A percentile compares a stretch with the other conserved stretches of the same genome.
phyloP scores from a whole-genome alignment of 2,113 vertebrate species.

The Hippolais icterina region DNA sequence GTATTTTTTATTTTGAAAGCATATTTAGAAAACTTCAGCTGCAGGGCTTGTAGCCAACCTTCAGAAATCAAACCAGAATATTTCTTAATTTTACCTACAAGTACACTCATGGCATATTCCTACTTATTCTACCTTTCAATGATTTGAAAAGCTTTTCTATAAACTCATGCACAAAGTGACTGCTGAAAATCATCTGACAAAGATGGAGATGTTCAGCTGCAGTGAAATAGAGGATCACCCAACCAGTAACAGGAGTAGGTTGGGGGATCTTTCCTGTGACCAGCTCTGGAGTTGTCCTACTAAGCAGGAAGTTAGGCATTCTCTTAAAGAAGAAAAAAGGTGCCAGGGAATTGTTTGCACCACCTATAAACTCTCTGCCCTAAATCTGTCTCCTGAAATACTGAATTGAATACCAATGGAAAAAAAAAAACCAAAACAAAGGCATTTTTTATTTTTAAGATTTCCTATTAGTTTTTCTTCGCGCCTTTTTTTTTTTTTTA shows the following conservation, averaged over 20 bases:
- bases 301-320: not conserved
- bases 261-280: not conserved
- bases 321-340: not conserved
- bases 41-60: not conserved
- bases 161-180: not conserved
- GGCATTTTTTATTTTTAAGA: not conserved
- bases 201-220: not conserved
- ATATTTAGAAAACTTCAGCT: not conserved
- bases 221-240: not conserved
- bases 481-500: not conserved
- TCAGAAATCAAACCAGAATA: not conserved
- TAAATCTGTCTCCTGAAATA: not conserved
- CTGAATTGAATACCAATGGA: not conserved
- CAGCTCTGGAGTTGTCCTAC: not conserved
- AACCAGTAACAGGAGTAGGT: not conserved
- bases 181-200: not conserved
- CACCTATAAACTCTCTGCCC: not conserved
- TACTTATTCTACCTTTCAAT: not conserved
- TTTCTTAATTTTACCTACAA: not conserved
- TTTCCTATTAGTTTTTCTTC: not conserved
- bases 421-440: not conserved
- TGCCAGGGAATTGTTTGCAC: not conserved
- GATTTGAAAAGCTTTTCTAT: not conserved
- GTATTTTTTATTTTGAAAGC: not conserved
- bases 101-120: not conserved